Base-by-base conservation (phyloP, 2,888 invertebrate species). In the Rotaria socialis region DNA sequence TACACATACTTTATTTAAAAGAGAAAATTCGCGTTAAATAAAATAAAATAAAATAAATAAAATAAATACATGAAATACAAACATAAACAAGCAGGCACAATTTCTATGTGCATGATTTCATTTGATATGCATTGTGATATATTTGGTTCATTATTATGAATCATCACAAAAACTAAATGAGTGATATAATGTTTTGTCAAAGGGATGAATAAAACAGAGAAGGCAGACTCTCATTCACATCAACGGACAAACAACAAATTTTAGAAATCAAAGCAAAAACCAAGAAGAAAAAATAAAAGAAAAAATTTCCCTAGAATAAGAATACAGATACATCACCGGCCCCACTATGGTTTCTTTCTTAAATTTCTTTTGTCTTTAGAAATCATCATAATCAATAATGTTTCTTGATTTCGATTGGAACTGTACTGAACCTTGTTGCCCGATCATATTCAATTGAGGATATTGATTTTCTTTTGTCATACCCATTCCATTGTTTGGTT, bases 331-430 rank as follows among this genome's bases (percentile, higher is more conserved):
- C 67, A 67, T 67, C 67, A 67, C 67, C 67, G 67, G 67, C 35
- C 27, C 2, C 5, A 35, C 35, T 19, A 60, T 60, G 27, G 11
- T 8, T n/a, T 3, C 10, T 1, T 19, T 1, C 14, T 3, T 7
- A 19, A 35, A 6, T 35, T 35, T 67, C 0, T 67, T 35, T 35
- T 67, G 16, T 41, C 16, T 35, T 67, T 67, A 67, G 19, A 67
- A 67, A 35, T 67, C 67, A 67, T 67, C 67, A 67, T 67, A 67
- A 35, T 67, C 67, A 67, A 41, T 4, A 27, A 19, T 41, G 19
- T 67, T 67, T 35, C 67, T 67, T 67, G 67, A 67, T 67, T 35
- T 67, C 11, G 67, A 67, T 67, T 67, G 67, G 19, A 67, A 67
- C 19, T 14, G 67, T 27, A 67, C 67, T 11, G 67, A 35, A 35